Conservation (phyloP, 2,888 invertebrate species). For the Eristalinus sepulchralis region DNA sequence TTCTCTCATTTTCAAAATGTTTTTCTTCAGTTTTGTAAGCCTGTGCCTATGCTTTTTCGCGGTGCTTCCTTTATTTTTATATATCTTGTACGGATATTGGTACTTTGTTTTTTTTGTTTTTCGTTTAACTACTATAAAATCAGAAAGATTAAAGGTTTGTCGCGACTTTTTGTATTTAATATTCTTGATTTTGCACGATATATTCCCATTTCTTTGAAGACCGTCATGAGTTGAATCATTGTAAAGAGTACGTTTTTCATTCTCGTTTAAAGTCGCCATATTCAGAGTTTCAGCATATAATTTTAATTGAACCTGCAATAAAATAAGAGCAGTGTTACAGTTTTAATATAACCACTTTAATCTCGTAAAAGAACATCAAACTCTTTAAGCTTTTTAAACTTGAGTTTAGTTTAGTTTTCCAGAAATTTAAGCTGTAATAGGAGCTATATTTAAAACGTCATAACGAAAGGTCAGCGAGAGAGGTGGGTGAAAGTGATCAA, state of each 20-base stretch:
- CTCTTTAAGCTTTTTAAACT: no score
- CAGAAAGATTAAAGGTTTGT: neutral
- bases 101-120: neutral
- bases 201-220: neutral
- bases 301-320: neutral
- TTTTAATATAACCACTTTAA: no score
- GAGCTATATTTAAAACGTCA: no score
- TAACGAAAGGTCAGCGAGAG: no score
- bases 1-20: neutral
- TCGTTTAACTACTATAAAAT: neutral
- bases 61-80: neutral
- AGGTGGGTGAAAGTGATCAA: no score
- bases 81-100: neutral
- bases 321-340: no score
- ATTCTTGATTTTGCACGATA: neutral
- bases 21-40: neutral
- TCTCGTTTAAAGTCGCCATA: neutral
- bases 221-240: neutral
- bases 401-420: no score
- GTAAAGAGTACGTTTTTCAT: neutral
- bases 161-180: neutral
- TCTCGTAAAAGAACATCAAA: no score
- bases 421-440: no score
- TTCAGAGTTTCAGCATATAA: neutral
- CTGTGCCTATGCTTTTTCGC: neutral